Conservation (phyloP, 2,113 vertebrate species). For the Deroptyus accipitrinus region DNA sequence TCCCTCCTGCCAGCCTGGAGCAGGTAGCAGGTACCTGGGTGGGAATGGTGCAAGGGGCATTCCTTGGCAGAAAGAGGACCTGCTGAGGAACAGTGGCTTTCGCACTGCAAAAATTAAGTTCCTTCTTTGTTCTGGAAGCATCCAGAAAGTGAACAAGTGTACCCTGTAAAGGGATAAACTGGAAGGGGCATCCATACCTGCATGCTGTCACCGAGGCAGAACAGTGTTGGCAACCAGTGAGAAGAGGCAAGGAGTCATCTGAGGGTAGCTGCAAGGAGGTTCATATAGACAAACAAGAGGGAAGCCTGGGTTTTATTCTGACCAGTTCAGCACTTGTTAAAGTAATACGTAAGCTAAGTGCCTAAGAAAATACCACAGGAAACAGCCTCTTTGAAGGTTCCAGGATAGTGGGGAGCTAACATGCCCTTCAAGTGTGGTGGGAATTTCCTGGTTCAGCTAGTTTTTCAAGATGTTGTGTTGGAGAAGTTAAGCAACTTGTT, state of each 20-base stretch:
- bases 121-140: neutral
- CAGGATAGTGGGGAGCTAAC: neutral
- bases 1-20: neutral
- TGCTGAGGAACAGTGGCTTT: neutral
- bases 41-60: neutral
- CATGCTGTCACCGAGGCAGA: neutral
- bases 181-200: neutral
- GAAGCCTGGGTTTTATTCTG: neutral
- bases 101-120: neutral
- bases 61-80: neutral
- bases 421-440: neutral
- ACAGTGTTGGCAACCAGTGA: neutral
- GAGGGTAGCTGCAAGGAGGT: neutral
- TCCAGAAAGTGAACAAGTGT: neutral
- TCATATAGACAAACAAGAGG: neutral
- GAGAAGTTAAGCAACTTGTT: neutral
- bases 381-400: neutral
- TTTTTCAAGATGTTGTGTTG: neutral
- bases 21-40: neutral
- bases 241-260: neutral
- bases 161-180: neutral
- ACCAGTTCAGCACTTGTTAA: neutral
- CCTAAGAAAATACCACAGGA: neutral
- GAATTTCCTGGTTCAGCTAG: neutral
- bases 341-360: neutral